Percentiles rank a stretch among this genome's conserved stretches.
phyloP scores from a whole-genome alignment of 1,140 invertebrate species.

The Dreissena rostriformis region DNA sequence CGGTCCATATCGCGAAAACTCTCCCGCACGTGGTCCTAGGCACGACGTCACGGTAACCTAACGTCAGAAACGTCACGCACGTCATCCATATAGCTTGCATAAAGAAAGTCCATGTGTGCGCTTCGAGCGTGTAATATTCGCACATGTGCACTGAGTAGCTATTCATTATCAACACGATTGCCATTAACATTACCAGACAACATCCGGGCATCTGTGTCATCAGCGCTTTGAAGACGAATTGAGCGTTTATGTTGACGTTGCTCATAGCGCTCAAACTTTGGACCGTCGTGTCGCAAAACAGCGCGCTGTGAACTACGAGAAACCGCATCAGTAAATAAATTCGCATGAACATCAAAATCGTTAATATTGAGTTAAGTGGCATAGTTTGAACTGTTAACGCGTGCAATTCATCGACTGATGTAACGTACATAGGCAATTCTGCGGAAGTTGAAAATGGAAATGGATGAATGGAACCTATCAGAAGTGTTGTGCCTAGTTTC shows the following conservation, averaged over 20 bases:
- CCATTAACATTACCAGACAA: slow-evolving; percentile 72
- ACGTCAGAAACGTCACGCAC: slow-evolving; percentile 79
- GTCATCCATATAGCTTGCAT: slow-evolving; percentile 78
- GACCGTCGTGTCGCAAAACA: slow-evolving; percentile 78
- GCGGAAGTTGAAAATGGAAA: slow-evolving; percentile 64
- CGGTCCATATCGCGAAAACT: slow-evolving; percentile 75
- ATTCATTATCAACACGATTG: slow-evolving; percentile 72
- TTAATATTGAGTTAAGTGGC: slow-evolving; percentile 75
- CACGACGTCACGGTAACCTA: slow-evolving; percentile 80
- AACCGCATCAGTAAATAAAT: slow-evolving; percentile 77
- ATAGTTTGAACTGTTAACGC: slow-evolving; percentile 55
- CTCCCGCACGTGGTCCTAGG: slow-evolving; percentile 78
- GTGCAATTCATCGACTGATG: slow-evolving; percentile 49
- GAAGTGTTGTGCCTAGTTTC: slow-evolving; percentile 65
- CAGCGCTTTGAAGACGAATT: slow-evolving; percentile 79
- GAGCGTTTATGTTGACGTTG: slow-evolving; percentile 76
- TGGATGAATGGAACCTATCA: slow-evolving; percentile 71
- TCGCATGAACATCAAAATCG: slow-evolving; percentile 78
- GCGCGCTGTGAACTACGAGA: slow-evolving; percentile 76
- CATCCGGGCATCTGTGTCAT: slow-evolving; percentile 77
- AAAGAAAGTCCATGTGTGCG: slow-evolving; percentile 59
- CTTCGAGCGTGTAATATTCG: slow-evolving; percentile 64
- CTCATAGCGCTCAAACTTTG: slow-evolving; percentile 78
- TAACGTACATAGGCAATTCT: slow-evolving; percentile 63
- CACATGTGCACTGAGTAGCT: slow-evolving; percentile 76